These are phyloP conservation scores for Clarias laeviceps DNA, from an alignment of 2,797 vertebrate species.

Conservation along the genomic window DNA sequence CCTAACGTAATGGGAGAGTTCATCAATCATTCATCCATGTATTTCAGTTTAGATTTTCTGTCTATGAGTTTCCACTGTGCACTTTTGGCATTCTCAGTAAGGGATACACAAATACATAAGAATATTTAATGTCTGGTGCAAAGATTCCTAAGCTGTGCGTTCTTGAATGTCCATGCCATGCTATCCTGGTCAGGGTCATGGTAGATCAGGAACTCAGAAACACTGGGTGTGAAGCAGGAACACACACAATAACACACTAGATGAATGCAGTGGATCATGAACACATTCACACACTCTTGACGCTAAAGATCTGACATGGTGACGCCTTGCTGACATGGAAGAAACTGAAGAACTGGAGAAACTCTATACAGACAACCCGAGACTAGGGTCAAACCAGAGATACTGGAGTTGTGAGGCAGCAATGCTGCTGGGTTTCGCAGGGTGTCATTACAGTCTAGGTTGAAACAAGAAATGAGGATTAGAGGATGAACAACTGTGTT, in stretches of 20 bases:
- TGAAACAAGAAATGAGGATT: background rate
- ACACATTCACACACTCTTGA: background rate
- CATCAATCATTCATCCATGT: background rate
- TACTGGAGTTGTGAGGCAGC: background rate
- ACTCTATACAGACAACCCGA: constrained; percentile 9
- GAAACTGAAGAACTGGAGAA: constrained; percentile 19
- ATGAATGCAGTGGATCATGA: background rate
- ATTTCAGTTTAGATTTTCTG: constrained; percentile 7
- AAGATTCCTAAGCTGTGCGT: background rate
- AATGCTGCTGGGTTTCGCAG: background rate
- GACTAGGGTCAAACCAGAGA: background rate
- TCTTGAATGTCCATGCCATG: background rate
- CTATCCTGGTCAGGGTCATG: background rate
- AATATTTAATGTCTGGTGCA: background rate
- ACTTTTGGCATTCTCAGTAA: background rate
- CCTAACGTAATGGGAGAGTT: constrained; percentile 28
- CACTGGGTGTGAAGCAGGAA: background rate
- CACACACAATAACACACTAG: background rate
- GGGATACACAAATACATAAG: too few relatives aligned
- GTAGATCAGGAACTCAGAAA: background rate
- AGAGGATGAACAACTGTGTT: background rate
- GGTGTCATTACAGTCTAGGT: background rate
- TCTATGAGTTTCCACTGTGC: constrained; percentile 22
- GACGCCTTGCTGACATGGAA: background rate
- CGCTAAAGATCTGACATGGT: background rate